These are phyloP conservation scores for Apamea anceps DNA, from an alignment of 2,888 invertebrate species.

Conservation along the genomic window DNA sequence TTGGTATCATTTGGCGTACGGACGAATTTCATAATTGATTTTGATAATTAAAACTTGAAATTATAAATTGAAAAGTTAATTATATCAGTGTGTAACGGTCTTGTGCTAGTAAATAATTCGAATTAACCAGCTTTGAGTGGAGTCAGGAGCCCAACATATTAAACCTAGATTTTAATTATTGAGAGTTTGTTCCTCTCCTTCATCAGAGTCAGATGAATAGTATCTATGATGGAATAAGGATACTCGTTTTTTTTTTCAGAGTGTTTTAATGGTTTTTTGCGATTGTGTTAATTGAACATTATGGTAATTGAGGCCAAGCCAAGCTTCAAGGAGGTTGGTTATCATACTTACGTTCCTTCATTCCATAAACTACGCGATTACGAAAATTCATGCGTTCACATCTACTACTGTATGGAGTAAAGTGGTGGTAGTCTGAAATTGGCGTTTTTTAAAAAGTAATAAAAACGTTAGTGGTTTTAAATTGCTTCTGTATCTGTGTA, in stretches of 20 bases:
- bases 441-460: neutral
- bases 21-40: neutral
- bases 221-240: neutral
- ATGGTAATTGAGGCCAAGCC: neutral
- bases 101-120: neutral
- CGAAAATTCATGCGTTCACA: neutral
- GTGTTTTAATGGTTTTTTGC: neutral
- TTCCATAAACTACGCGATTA: neutral
- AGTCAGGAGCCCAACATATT: conserved; percentile 21
- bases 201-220: conserved; percentile 11
- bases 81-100: neutral
- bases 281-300: neutral
- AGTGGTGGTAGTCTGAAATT: neutral
- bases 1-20: neutral
- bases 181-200: conserved; percentile 25
- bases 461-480: conserved; percentile 1
- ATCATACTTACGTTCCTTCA: neutral
- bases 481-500: conserved; percentile 21
- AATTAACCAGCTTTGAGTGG: conserved; percentile 34
- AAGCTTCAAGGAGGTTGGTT: conserved; percentile 1
- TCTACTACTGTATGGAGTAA: conserved; percentile 26
- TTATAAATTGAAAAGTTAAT: no score
- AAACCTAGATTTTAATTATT: conserved; percentile 31
- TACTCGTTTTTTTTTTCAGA: neutral
- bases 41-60: neutral